phyloP scores from a whole-genome alignment of 2,113 vertebrate genomes.

The Actinemys pallida region DNA sequence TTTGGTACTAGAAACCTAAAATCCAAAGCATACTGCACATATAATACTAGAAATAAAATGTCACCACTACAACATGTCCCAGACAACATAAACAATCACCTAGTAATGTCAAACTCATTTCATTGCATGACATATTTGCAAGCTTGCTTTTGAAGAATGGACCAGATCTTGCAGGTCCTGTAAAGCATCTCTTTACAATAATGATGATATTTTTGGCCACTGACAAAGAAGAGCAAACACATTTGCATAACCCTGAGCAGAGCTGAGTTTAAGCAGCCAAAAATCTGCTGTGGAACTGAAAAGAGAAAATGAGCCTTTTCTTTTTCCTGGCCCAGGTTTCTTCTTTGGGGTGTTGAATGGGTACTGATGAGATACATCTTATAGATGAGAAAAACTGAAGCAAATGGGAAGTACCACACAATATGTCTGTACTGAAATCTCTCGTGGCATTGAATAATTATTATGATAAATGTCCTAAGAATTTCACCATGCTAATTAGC shows the following conservation, averaged over 20 bases:
- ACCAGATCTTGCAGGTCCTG: neutral
- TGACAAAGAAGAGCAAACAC: conserved; percentile 34
- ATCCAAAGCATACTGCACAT: fast-evolving
- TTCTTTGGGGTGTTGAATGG: neutral
- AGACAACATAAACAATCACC: neutral
- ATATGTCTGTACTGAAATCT: fast-evolving
- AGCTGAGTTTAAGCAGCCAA: conserved; percentile 42
- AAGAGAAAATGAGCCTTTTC: neutral
- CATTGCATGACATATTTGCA: conserved; percentile 2
- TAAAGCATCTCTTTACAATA: neutral
- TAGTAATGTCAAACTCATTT: neutral
- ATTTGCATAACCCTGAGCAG: conserved; percentile 41
- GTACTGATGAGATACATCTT: neutral
- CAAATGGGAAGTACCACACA: neutral
- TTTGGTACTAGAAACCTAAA: neutral
- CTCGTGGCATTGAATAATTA: neutral
- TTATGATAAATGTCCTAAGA: neutral
- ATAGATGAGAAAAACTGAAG: neutral
- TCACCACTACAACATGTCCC: neutral
- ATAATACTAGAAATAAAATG: neutral
- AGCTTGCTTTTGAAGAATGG: neutral
- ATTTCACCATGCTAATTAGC: neutral
- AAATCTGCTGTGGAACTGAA: conserved; percentile 1
- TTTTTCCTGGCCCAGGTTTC: neutral
- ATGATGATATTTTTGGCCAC: neutral